Conservation (phyloP, 1,140 invertebrate species). For the Sarcophaga peregrina region DNA sequence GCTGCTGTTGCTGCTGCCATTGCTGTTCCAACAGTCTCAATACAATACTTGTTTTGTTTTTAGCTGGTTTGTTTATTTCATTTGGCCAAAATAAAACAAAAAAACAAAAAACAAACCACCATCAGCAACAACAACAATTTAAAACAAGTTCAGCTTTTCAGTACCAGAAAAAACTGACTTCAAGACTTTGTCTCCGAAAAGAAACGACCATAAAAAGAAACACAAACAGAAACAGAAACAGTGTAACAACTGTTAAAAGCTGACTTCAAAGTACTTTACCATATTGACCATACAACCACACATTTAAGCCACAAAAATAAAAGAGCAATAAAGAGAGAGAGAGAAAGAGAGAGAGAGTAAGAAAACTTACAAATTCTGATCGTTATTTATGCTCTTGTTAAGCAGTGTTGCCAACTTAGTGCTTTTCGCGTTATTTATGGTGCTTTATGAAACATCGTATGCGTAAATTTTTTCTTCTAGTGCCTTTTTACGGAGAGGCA, state of each 20-base stretch:
- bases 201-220: background rate
- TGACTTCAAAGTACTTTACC: background rate
- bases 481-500: too few species aligned
- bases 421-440: too few species aligned
- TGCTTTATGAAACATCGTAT: too few species aligned
- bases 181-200: background rate
- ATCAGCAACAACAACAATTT: background rate
- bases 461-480: too few species aligned
- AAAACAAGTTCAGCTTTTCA: constrained; percentile 16
- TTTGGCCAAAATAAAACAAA: constrained; percentile 6
- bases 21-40: too few species aligned
- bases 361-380: background rate
- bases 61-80: background rate
- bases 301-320: too few species aligned
- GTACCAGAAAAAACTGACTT: too few species aligned
- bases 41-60: constrained; percentile 11
- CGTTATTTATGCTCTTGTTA: background rate
- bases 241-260: background rate
- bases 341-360: too few species aligned
- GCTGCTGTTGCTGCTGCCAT: too few species aligned
- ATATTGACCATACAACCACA: too few species aligned
- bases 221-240: background rate
- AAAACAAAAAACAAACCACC: background rate
- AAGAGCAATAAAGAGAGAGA: too few species aligned
- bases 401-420: too few species aligned